These are phyloP conservation scores for Phaedon cochleariae DNA, from an alignment of 2,888 invertebrate species.

Conservation along the genomic window DNA sequence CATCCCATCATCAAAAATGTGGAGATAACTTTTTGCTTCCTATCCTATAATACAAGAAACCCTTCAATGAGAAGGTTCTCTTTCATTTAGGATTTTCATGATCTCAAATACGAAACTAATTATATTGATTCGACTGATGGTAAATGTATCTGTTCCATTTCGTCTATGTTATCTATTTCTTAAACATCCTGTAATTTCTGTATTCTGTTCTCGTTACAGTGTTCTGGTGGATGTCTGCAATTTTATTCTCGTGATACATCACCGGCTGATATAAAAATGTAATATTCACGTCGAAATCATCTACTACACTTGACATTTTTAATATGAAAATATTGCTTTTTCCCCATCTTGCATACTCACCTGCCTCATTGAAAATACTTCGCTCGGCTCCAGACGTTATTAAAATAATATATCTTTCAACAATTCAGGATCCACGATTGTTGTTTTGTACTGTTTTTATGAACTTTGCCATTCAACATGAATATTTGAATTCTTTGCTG, in stretches of 20 bases:
- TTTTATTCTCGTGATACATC: slow-evolving; percentile 21
- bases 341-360: not conserved
- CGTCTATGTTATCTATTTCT: not conserved
- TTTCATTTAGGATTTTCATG: too few species aligned
- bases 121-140: too few species aligned
- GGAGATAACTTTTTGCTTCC: too few species aligned
- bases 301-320: slow-evolving; percentile 41
- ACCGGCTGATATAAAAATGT: slow-evolving; percentile 48
- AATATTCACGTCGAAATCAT: slow-evolving; percentile 51
- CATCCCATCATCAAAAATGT: too few species aligned
- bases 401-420: slow-evolving; percentile 12
- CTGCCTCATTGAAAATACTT: not conserved
- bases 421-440: not conserved
- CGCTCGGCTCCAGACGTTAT: slow-evolving; percentile 5
- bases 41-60: too few species aligned
- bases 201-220: not conserved
- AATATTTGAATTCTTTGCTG: not conserved
- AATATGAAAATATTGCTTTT: slow-evolving; percentile 37
- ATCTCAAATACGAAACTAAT: too few species aligned
- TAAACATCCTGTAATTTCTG: not conserved
- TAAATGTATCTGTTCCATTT: too few species aligned
- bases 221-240: not conserved
- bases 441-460: not conserved
- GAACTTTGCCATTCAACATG: too few species aligned
- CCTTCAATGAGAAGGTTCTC: too few species aligned